Base-by-base conservation (phyloP, 2,797 vertebrate species). In the Enteromius mattozi region DNA sequence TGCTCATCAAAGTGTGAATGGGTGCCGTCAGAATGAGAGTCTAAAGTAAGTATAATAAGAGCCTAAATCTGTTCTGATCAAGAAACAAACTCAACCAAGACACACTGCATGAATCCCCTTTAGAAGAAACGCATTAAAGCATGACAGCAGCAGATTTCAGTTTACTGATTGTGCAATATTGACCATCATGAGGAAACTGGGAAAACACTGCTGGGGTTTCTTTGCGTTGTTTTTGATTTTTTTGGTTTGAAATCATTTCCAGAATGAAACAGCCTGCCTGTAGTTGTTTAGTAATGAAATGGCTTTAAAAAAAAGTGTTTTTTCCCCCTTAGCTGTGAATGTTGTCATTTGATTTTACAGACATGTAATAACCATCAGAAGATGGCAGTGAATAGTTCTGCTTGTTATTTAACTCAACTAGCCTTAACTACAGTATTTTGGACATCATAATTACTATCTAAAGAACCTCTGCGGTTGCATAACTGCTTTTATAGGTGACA, bases 91-190 rank as follows among this genome's bases (percentile, higher is more conserved):
- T 30, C 14, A 63, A 30, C 14, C 6, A 16, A 68, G 30, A 3
- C 59, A 80, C 61, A 68, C 30, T 30, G 61, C 61, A 82, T 24
- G 35, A 78, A 42, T 42, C 76, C 6, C 3, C 14, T 9, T 24
- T 17, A 12, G 47, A 16, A 75, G 27, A 35, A 75, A 21, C 6
- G 17, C 47, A 7, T 3, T 6, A 35, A 37, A 27, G 35, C 37
- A 63, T 45, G 65, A 40, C 10, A 10, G 21, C 33, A 54, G 78
- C 78, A 37, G 30, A 40, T 8, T 66, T 51, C 19, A 47, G 42
- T 68, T 45, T 33, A 27, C 61, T 79, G 45, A 79, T 80, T 80
- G 47, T 51, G 78, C 33, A 70, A 69, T 69, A 37, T 40, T 54
- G 65, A 80, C 45, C 65, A n/a, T 14, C 42, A n/a, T 10, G 24